These are phyloP conservation scores for Crotophaga sulcirostris DNA, from an alignment of 2,113 vertebrate genomes.

Conservation along the genomic window DNA sequence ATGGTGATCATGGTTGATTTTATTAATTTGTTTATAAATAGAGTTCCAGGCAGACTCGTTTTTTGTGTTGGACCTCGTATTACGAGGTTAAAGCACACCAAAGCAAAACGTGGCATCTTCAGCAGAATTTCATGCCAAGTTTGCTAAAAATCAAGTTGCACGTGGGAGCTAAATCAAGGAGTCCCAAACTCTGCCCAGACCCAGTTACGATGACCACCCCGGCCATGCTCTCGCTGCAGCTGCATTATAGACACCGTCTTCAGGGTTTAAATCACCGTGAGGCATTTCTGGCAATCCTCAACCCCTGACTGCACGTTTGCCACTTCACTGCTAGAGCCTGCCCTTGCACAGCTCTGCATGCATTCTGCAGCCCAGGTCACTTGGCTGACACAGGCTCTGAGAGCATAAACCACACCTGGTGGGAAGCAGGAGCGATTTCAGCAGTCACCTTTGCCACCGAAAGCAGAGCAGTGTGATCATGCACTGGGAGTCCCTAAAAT, in stretches of 20 bases:
- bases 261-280: neutral
- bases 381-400: rapidly evolving
- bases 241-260: neutral
- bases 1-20: too few relatives aligned
- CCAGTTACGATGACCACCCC: rapidly evolving
- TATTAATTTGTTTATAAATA: too few relatives aligned
- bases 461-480: neutral
- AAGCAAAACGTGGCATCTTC: neutral
- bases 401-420: neutral
- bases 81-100: neutral
- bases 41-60: too few relatives aligned
- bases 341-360: neutral
- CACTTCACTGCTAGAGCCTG: neutral
- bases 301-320: neutral
- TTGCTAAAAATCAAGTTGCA: neutral
- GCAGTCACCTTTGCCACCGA: neutral
- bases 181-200: neutral
- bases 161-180: neutral
- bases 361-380: neutral
- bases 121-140: neutral
- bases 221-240: rapidly evolving
- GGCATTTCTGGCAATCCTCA: neutral
- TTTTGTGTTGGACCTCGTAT: too few relatives aligned
- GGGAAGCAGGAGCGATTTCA: neutral
- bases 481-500: neutral